A percentile compares a stretch with the other conserved stretches of the same genome.
phyloP scores from a whole-genome alignment of 30 jellyfish, hydroid and myxozoan genomes.

The Turritopsis rubra region DNA sequence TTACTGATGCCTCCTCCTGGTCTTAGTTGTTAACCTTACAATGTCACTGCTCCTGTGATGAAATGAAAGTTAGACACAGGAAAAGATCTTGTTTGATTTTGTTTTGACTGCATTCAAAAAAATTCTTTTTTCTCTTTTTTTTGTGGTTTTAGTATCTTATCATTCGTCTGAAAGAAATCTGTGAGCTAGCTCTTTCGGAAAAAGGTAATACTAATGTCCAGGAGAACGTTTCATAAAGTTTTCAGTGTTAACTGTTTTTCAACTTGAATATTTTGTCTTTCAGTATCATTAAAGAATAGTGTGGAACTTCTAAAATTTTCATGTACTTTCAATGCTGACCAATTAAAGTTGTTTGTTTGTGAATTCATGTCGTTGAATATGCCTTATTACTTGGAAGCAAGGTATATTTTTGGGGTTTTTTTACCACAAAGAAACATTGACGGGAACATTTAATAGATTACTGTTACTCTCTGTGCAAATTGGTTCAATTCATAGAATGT shows the following conservation, averaged over 20 bases:
- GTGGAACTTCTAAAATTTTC: slow-evolving; percentile 52
- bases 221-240: too few species aligned
- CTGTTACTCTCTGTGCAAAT: neutral
- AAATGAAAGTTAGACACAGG: too few species aligned
- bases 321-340: slow-evolving; percentile 54
- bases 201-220: slow-evolving; percentile 54
- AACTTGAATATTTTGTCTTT: neutral
- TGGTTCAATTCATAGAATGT: too few species aligned
- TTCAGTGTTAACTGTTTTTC: too few species aligned
- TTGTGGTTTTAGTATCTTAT: slow-evolving; percentile 29
- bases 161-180: slow-evolving; percentile 48
- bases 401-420: slow-evolving; percentile 44
- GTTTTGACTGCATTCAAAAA: too few species aligned
- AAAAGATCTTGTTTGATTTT: too few species aligned
- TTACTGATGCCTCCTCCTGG: neutral
- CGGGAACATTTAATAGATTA: too few species aligned
- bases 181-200: slow-evolving; percentile 56
- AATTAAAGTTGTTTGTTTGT: slow-evolving; percentile 29
- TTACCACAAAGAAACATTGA: too few species aligned
- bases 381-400: slow-evolving; percentile 50
- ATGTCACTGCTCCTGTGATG: too few species aligned
- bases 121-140: too few species aligned
- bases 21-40: neutral
- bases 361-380: slow-evolving; percentile 54
- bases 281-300: slow-evolving; percentile 60